Conservation (phyloP, 2,888 invertebrate genomes). For the Philonicus albiceps region DNA sequence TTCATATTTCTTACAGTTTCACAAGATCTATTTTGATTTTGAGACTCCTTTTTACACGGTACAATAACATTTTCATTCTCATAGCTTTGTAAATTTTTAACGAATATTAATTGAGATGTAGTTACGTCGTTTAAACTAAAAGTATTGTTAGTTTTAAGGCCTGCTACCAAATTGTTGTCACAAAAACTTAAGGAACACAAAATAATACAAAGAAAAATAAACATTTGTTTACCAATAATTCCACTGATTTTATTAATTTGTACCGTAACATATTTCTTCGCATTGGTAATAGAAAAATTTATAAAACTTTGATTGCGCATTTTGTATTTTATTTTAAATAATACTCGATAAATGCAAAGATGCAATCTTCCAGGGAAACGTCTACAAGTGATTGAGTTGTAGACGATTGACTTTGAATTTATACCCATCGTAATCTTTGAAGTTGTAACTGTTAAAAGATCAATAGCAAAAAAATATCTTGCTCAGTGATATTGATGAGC, state of each 20-base stretch:
- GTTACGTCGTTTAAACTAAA: not conserved
- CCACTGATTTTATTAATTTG: not conserved
- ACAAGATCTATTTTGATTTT: not conserved
- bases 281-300: not conserved
- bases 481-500: not conserved
- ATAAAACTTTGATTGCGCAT: not conserved
- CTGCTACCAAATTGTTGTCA: not conserved
- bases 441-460: not conserved
- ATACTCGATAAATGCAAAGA: not conserved
- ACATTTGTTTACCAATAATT: not conserved
- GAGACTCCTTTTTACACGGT: not conserved
- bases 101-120: not conserved
- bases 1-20: not conserved
- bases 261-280: not conserved
- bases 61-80: not conserved
- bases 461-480: not conserved
- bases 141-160: not conserved
- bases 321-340: not conserved
- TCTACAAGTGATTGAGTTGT: not conserved
- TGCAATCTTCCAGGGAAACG: not conserved
- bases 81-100: not conserved
- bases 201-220: not conserved
- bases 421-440: not conserved
- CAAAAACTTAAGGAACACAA: not conserved
- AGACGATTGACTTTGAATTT: not conserved